Conservation (phyloP, 2,888 invertebrate genomes). For the Unio delphinus region DNA sequence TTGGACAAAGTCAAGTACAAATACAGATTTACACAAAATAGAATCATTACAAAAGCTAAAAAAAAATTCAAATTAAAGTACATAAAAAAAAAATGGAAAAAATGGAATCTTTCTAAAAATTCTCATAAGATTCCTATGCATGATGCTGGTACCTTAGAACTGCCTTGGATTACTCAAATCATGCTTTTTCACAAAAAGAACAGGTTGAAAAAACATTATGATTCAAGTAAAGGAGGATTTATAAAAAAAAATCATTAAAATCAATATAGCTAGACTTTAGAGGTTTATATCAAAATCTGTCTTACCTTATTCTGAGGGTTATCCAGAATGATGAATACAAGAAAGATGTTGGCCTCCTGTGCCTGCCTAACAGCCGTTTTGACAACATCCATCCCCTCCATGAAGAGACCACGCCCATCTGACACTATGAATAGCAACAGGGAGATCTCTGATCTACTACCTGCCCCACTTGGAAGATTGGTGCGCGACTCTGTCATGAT, state of each 20-base stretch:
- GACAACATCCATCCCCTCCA: conserved; percentile 84
- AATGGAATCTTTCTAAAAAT: too few relatives aligned
- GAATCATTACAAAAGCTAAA: too few relatives aligned
- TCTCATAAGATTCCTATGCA: too few relatives aligned
- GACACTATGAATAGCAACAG: conserved; percentile 93
- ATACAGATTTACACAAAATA: too few relatives aligned
- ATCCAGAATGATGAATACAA: conserved; percentile 96
- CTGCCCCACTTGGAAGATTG: conserved; percentile 43
- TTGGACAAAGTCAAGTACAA: too few relatives aligned
- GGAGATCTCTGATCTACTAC: conserved; percentile 70
- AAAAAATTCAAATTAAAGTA: too few relatives aligned
- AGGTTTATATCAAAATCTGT: neutral
- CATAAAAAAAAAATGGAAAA: too few relatives aligned
- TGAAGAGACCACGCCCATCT: conserved; percentile 94
- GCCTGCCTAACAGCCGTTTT: conserved; percentile 85
- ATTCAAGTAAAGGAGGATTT: neutral
- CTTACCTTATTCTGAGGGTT: conserved; percentile 89
- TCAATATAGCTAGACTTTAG: neutral
- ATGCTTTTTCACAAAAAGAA: neutral
- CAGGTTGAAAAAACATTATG: neutral
- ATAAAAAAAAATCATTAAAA: neutral
- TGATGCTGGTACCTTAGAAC: too few relatives aligned
- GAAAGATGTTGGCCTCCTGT: conserved; percentile 87
- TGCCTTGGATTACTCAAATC: too few relatives aligned
- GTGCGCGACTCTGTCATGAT: conserved; percentile 72